phyloP scores from a whole-genome alignment of 2,113 vertebrate species.

The Gnathonemus echidnorhynchus region DNA sequence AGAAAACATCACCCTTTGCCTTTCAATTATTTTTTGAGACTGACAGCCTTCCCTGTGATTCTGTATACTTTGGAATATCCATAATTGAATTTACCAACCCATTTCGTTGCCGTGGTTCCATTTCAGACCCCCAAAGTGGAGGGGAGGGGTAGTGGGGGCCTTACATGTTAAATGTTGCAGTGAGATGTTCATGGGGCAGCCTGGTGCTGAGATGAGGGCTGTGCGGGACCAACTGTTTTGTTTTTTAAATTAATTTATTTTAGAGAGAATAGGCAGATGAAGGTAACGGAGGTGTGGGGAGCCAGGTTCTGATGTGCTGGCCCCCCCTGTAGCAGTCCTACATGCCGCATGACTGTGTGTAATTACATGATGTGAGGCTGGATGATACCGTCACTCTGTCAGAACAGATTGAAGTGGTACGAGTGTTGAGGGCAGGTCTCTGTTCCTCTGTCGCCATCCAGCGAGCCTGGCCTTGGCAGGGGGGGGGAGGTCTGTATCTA shows the following conservation, averaged over 20 bases:
- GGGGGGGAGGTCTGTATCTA: not conserved
- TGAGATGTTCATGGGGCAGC: not conserved
- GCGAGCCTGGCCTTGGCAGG: not conserved
- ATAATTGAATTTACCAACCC: not conserved
- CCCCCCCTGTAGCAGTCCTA: not conserved
- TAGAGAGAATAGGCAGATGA: not conserved
- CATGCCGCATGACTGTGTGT: not conserved
- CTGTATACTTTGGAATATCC: not conserved
- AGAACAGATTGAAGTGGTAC: not conserved
- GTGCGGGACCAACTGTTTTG: not conserved
- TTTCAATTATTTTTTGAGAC: not conserved
- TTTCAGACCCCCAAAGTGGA: not conserved
- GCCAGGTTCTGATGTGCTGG: not conserved
- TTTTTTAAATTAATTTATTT: not conserved
- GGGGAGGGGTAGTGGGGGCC: not conserved
- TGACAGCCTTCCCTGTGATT: not conserved
- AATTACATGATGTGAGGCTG: not conserved
- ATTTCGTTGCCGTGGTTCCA: not conserved
- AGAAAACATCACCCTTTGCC: not conserved
- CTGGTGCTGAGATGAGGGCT: not conserved
- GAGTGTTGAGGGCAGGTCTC: not conserved
- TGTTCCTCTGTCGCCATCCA: not conserved
- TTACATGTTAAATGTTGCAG: not conserved
- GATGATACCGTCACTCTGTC: not conserved
- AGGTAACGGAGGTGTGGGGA: not conserved